phyloP scores from a whole-genome alignment of 2,888 invertebrate genomes.

The Caenorhabditis parvicauda region DNA sequence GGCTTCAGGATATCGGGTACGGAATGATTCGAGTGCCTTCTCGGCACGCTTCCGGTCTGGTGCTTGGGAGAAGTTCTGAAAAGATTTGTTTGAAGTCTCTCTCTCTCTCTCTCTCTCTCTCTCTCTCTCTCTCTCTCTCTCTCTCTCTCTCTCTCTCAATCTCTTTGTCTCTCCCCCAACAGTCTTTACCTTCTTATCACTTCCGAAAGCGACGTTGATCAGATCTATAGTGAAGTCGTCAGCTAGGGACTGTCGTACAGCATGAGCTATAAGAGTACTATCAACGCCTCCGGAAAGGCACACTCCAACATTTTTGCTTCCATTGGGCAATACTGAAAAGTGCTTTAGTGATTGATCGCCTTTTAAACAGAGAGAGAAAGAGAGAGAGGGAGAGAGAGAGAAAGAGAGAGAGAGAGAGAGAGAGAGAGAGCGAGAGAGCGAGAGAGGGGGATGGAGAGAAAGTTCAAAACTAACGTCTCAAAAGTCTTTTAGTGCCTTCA shows the following conservation, averaged over 20 bases:
- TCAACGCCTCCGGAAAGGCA: conserved; percentile 95
- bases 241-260: conserved; percentile 68
- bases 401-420: background rate
- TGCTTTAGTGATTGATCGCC: background rate
- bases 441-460: background rate
- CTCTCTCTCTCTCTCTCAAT: too few relatives aligned
- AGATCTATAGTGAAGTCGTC: conserved; percentile 61
- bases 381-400: background rate
- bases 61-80: conserved; percentile 28
- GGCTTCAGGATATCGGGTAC: conserved; percentile 73
- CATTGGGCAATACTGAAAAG: background rate
- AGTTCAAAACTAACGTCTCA: conserved; percentile 6
- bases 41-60: conserved; percentile 36
- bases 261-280: conserved; percentile 82
- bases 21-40: conserved; percentile 73
- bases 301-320: conserved; percentile 70
- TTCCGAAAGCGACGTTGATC: conserved; percentile 48
- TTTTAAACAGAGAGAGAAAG: background rate
- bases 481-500: conserved; percentile 9
- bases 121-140: too few relatives aligned
- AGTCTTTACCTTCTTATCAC: conserved; percentile 16
- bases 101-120: too few relatives aligned
- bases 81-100: background rate
- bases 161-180: too few relatives aligned
- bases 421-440: too few relatives aligned